Conservation (phyloP, 2,888 invertebrate genomes). For the Teleogryllus oceanicus region DNA sequence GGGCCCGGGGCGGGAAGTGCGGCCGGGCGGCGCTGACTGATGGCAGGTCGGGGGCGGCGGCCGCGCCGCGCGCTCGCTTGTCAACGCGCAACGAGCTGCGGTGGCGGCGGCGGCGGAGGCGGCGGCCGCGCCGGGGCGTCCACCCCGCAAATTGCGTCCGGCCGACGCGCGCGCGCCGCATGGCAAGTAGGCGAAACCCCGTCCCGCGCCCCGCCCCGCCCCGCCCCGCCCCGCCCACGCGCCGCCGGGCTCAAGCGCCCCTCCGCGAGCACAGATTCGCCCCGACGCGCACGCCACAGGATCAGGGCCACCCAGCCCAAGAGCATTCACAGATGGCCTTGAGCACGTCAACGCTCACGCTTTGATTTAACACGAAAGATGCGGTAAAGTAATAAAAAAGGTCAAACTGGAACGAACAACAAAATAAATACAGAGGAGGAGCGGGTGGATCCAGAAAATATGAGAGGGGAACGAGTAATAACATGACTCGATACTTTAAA, state of each 20-base stretch:
- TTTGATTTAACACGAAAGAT: too few relatives aligned
- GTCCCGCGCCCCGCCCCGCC: background rate
- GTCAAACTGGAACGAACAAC: too few relatives aligned
- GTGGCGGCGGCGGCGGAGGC: background rate
- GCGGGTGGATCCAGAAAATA: too few relatives aligned
- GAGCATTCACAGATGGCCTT: too few relatives aligned
- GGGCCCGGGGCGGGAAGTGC: background rate
- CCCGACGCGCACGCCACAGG: too few relatives aligned
- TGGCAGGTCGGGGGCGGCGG: background rate
- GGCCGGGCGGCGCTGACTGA: background rate
- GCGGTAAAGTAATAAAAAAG: too few relatives aligned
- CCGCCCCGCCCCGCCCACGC: background rate
- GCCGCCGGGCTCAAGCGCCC: background rate
- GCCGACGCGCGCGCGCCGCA: background rate
- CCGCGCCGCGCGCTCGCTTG: background rate
- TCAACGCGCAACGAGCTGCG: background rate
- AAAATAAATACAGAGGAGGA: too few relatives aligned
- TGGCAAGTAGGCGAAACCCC: background rate
- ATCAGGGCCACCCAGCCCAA: too few relatives aligned
- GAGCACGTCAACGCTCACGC: too few relatives aligned
- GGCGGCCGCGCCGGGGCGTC: background rate
- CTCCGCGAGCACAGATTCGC: too few relatives aligned
- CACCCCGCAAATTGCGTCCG: slow-evolving; percentile 18
- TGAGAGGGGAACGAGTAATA: too few relatives aligned
- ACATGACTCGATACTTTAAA: too few relatives aligned